phyloP scores from a whole-genome alignment of 1,140 invertebrate species.

The Drosophila malerkotliana region DNA sequence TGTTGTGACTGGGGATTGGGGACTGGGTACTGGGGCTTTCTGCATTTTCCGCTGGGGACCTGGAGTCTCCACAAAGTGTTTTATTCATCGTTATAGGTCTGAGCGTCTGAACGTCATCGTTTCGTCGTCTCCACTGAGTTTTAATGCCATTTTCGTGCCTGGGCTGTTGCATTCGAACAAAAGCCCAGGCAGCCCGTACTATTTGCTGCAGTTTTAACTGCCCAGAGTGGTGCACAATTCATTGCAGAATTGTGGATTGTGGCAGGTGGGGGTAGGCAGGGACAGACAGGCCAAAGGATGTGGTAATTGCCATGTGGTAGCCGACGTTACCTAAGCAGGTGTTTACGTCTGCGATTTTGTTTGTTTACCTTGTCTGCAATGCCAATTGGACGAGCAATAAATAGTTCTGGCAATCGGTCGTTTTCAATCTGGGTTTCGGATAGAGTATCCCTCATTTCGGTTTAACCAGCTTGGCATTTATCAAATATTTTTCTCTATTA shows the following conservation, averaged over 20 bases:
- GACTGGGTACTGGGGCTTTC: slow-evolving; percentile 27
- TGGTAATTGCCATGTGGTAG: slow-evolving; percentile 48
- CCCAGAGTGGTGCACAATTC: not conserved
- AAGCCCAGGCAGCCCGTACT: not conserved
- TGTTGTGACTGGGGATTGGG: slow-evolving; percentile 11
- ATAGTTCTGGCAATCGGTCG: slow-evolving; percentile 38
- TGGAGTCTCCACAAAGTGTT: slow-evolving; percentile 29
- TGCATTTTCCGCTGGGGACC: slow-evolving; percentile 34
- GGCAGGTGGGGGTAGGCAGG: too few species aligned
- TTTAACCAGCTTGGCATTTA: not conserved
- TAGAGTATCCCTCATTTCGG: not conserved
- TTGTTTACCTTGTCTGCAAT: slow-evolving; percentile 35
- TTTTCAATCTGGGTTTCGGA: slow-evolving; percentile 14
- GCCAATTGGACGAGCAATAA: slow-evolving; percentile 30
- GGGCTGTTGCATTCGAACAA: slow-evolving; percentile 47
- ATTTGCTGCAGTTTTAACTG: not conserved
- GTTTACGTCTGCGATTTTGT: slow-evolving; percentile 47
- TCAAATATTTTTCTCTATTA: slow-evolving; percentile 2
- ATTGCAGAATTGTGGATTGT: too few species aligned
- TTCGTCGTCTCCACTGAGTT: slow-evolving; percentile 41
- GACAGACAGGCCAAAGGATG: slow-evolving; percentile 26
- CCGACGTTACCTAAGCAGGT: slow-evolving; percentile 43
- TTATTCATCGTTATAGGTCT: slow-evolving; percentile 60
- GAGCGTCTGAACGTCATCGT: slow-evolving; percentile 4
- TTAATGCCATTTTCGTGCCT: slow-evolving; percentile 77